Evolutionary conservation across 1,140 invertebrate genomes (phyloP).

Genomic region (Argopecten irradians): DNA sequence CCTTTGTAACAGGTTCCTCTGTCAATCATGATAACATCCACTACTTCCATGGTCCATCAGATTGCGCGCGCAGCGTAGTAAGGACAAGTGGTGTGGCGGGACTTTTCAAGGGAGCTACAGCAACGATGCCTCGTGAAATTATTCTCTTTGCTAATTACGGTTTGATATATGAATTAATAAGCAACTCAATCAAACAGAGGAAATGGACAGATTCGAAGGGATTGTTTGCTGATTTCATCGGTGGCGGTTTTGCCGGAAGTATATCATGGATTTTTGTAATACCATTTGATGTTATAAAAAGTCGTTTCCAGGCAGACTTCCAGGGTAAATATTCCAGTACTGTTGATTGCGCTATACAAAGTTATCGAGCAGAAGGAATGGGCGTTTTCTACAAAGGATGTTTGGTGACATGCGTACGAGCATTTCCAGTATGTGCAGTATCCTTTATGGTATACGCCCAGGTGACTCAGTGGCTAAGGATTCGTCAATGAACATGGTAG

Average conservation of each 20-base stretch:
- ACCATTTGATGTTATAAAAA: slow-evolving; percentile 78
- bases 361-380: slow-evolving; percentile 69
- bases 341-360: slow-evolving; percentile 67
- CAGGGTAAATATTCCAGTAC: slow-evolving; percentile 60
- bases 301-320: slow-evolving; percentile 75
- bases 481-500: not conserved
- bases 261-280: slow-evolving; percentile 76
- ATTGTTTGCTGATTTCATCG: slow-evolving; percentile 71
- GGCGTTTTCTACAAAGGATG: slow-evolving; percentile 73
- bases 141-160: slow-evolving; percentile 83
- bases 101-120: slow-evolving; percentile 74
- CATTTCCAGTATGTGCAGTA: slow-evolving; percentile 76
- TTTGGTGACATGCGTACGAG: slow-evolving; percentile 69
- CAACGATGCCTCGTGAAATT: slow-evolving; percentile 77
- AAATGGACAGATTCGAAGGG: slow-evolving; percentile 52
- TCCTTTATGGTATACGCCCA: slow-evolving; percentile 80
- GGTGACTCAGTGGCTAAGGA: not conserved
- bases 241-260: slow-evolving; percentile 81
- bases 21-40: not conserved
- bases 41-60: slow-evolving; percentile 52
- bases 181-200: slow-evolving; percentile 42
- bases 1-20: not conserved
- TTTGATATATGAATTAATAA: slow-evolving; percentile 80
- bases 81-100: slow-evolving; percentile 50
- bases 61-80: slow-evolving; percentile 57